A percentile compares a stretch with the other conserved stretches of the same genome.
Evolutionary conservation across 2,113 vertebrate genomes (phyloP).

Genomic region (pig (Sus scrofa)): DNA sequence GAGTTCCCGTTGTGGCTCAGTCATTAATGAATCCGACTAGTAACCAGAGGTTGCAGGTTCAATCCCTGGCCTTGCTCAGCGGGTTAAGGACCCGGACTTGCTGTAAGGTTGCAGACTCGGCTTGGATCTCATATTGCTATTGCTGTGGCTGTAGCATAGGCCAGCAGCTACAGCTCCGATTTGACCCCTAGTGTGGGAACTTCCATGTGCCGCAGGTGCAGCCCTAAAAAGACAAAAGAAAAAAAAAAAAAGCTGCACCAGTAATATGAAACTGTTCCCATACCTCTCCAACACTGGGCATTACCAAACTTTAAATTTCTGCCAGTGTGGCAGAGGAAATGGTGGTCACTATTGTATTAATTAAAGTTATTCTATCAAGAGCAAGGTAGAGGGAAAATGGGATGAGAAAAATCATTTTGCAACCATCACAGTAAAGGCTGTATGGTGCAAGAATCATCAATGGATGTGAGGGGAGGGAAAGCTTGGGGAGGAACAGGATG

Average conservation of each 20-base stretch:
- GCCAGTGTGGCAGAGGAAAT: not conserved
- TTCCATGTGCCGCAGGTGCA: too few relatives aligned
- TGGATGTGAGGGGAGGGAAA: not conserved
- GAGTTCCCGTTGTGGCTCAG: too few relatives aligned
- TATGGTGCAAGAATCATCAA: not conserved
- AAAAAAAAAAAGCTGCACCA: not conserved
- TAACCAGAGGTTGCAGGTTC: too few relatives aligned
- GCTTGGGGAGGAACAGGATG: not conserved
- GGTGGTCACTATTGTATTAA: not conserved
- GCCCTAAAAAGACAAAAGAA: too few relatives aligned
- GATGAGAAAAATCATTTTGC: not conserved
- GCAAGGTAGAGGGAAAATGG: not conserved
- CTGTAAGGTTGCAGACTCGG: too few relatives aligned
- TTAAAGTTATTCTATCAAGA: constrained; percentile 28
- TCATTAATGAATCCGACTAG: too few relatives aligned
- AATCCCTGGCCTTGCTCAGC: too few relatives aligned
- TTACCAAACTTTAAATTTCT: not conserved
- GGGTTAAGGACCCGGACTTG: too few relatives aligned
- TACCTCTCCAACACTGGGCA: not conserved
- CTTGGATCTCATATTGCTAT: too few relatives aligned
- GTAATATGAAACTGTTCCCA: not conserved
- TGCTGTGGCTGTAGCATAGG: too few relatives aligned
- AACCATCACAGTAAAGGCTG: not conserved
- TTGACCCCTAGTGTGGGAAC: too few relatives aligned
- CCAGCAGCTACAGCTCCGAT: too few relatives aligned